A percentile compares a stretch with the other conserved stretches of the same genome.
Evolutionary conservation across 2,888 invertebrate genomes (phyloP).

Genomic region (Brassicogethes aeneus): DNA sequence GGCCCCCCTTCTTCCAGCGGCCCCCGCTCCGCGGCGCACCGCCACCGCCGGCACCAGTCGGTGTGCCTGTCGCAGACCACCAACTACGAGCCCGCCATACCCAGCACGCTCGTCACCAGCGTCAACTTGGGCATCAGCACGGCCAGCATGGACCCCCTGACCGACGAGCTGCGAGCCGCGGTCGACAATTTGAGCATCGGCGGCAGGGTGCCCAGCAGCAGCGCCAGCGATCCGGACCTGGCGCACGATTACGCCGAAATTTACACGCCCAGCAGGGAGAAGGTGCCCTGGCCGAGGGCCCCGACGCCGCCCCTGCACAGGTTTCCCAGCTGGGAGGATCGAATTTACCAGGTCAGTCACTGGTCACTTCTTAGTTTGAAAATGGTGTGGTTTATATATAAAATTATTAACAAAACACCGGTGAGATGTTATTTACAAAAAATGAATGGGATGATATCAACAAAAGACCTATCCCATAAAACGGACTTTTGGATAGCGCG

Average conservation of each 20-base stretch:
- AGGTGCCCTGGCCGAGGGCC: constrained; percentile 44
- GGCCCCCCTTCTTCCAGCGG: constrained; percentile 36
- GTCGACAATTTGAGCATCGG: constrained; percentile 48
- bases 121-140: constrained; percentile 41
- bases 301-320: constrained; percentile 88
- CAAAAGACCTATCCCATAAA: too few species aligned
- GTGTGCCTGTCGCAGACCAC: constrained; percentile 41
- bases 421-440: too few species aligned
- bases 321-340: constrained; percentile 74
- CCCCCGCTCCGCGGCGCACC: constrained; percentile 26
- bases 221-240: constrained; percentile 55
- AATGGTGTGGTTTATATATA: too few species aligned
- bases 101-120: constrained; percentile 35
- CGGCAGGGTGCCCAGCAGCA: constrained; percentile 51
- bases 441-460: too few species aligned
- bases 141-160: constrained; percentile 43
- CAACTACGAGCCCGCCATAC: constrained; percentile 19
- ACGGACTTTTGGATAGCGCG: too few species aligned
- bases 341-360: constrained; percentile 83
- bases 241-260: constrained; percentile 91
- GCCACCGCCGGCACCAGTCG: constrained; percentile 49
- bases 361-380: too few species aligned
- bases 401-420: neutral
- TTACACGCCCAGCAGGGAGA: constrained; percentile 78
- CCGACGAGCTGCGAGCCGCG: constrained; percentile 52